Evolutionary conservation across 2,797 vertebrate genomes (phyloP).

Genomic region (Morelia viridis): DNA sequence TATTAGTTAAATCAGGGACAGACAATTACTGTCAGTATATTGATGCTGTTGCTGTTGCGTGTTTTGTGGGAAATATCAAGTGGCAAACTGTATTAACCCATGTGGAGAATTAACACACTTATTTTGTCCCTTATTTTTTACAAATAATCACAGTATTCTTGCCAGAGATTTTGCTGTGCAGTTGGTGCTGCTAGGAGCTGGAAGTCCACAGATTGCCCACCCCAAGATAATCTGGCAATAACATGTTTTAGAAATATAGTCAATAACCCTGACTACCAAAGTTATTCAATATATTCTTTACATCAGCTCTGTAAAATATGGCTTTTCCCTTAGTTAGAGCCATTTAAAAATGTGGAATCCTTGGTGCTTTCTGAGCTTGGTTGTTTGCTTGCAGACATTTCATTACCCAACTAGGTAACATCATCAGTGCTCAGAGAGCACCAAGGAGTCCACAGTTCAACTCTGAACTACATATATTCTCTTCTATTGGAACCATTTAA

Average conservation of each 20-base stretch:
- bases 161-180: background rate
- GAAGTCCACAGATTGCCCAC: background rate
- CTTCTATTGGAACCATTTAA: no score
- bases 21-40: background rate
- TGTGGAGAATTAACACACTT: background rate
- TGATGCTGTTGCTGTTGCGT: background rate
- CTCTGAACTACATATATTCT: background rate
- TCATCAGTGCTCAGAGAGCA: background rate
- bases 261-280: background rate
- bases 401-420: background rate
- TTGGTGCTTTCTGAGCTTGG: background rate
- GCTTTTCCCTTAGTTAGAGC: background rate
- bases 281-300: background rate
- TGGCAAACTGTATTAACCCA: background rate
- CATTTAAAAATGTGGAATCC: background rate
- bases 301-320: background rate
- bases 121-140: background rate
- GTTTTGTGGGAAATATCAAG: background rate
- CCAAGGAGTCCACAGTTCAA: background rate
- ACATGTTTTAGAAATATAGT: background rate
- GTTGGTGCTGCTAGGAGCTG: background rate
- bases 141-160: background rate
- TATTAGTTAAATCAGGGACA: background rate
- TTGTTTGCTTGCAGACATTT: background rate
- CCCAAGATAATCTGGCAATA: background rate